Conservation (phyloP, 2,888 invertebrate genomes). For the Sisyra terminalis region DNA sequence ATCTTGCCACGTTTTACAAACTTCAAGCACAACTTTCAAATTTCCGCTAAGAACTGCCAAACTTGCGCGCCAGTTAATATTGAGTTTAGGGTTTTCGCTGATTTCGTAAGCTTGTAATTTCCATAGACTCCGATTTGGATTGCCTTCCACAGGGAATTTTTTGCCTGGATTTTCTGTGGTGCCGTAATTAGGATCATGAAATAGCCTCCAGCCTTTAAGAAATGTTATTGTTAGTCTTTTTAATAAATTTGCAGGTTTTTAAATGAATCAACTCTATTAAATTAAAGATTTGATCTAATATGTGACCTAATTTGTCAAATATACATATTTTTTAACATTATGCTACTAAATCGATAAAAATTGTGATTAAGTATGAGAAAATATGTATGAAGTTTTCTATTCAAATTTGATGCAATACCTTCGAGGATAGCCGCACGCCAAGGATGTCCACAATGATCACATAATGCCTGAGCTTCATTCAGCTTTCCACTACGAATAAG, state of each 20-base stretch:
- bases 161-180: constrained; percentile 18
- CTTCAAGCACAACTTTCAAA: constrained; percentile 54
- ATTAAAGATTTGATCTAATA: too few species aligned
- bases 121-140: constrained; percentile 66
- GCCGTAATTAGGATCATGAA: constrained; percentile 69
- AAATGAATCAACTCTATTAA: too few species aligned
- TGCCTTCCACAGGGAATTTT: constrained; percentile 51
- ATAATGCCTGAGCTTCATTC: constrained; percentile 68
- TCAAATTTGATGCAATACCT: too few species aligned
- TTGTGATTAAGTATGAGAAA: too few species aligned
- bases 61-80: constrained; percentile 46
- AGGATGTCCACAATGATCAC: constrained; percentile 73
- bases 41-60: constrained; percentile 73
- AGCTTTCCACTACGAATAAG: constrained; percentile 76
- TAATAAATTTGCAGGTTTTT: too few species aligned
- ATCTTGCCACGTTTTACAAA: constrained; percentile 78
- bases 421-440: constrained; percentile 84
- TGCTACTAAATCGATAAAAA: too few species aligned
- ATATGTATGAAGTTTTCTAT: too few species aligned
- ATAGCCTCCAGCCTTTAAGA: constrained; percentile 52
- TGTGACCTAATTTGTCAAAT: too few species aligned
- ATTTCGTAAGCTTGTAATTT: constrained; percentile 55
- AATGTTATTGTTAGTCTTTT: neutral
- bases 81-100: constrained; percentile 30
- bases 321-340: too few species aligned